These are phyloP conservation scores for Oenanthe oenanthe DNA, from an alignment of 2,113 vertebrate genomes.

Conservation along the genomic window DNA sequence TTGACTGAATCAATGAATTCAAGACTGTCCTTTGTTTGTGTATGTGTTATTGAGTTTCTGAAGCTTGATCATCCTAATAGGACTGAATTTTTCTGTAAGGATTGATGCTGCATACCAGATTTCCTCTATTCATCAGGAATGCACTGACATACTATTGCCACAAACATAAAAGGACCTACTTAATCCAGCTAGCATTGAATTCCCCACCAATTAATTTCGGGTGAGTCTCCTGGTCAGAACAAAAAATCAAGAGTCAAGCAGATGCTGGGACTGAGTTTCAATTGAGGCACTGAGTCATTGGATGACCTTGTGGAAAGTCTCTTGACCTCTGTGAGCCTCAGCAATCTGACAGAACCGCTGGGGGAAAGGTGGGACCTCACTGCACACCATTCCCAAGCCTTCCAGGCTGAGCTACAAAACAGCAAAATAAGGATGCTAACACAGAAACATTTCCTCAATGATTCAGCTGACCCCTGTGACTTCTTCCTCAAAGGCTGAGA, in stretches of 20 bases:
- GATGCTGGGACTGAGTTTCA: constrained; percentile 10
- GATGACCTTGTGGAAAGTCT: neutral
- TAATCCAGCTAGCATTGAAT: neutral
- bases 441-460: constrained; percentile 28
- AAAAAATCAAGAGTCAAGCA: constrained; percentile 18
- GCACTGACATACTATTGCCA: constrained; percentile 1
- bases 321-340: neutral
- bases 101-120: neutral
- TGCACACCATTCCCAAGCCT: neutral
- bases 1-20: neutral
- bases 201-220: neutral
- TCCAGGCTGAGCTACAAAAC: neutral
- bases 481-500: neutral
- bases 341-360: neutral
- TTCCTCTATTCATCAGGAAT: constrained; percentile 10
- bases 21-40: neutral
- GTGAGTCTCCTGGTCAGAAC: neutral
- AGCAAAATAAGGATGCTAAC: constrained; percentile 4
- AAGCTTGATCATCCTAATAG: neutral
- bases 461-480: constrained; percentile 51
- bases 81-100: neutral
- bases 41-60: neutral
- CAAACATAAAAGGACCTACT: constrained; percentile 10
- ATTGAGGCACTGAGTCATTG: constrained; percentile 9
- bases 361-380: neutral